A percentile compares a stretch with the other conserved stretches of the same genome.
Conservation (phyloP, 2,888 invertebrate species). For the Tetheella fluctuosa region DNA sequence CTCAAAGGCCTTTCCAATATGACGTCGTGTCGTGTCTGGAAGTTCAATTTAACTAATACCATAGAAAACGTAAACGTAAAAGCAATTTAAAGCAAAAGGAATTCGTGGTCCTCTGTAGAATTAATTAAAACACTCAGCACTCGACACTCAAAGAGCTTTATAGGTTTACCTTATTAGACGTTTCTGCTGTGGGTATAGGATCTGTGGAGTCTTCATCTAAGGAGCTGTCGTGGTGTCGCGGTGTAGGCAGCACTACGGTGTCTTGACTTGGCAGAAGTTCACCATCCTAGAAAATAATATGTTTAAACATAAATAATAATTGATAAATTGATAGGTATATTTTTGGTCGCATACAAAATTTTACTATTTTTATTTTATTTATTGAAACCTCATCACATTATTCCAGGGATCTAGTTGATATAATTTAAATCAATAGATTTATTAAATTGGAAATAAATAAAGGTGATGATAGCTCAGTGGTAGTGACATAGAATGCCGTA, state of each 20-base stretch:
- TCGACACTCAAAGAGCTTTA: slow-evolving; percentile 4
- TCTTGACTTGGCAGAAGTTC: slow-evolving; percentile 75
- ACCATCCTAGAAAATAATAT: slow-evolving; percentile 61
- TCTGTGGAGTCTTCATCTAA: slow-evolving; percentile 74
- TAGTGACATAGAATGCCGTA: too few species aligned
- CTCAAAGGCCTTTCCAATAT: too few species aligned
- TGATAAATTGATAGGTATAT: too few species aligned
- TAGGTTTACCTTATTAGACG: slow-evolving; percentile 67
- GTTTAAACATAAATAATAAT: background rate
- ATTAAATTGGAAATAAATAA: too few species aligned
- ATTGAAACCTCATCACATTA: too few species aligned
- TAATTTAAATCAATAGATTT: too few species aligned
- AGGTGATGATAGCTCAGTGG: too few species aligned
- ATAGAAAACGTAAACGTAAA: background rate
- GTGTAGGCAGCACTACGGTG: slow-evolving; percentile 71
- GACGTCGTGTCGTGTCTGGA: too few species aligned
- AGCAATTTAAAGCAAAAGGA: background rate
- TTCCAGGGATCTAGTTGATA: too few species aligned
- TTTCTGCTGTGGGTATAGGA: slow-evolving; percentile 66
- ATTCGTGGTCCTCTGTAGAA: background rate
- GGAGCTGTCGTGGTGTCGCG: slow-evolving; percentile 59
- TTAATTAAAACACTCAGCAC: slow-evolving; percentile 1
- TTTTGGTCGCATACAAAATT: too few species aligned
- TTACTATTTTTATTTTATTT: too few species aligned
- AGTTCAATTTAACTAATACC: background rate